Conservation (phyloP, 2,888 invertebrate genomes). For the Drosophila infuscata region DNA sequence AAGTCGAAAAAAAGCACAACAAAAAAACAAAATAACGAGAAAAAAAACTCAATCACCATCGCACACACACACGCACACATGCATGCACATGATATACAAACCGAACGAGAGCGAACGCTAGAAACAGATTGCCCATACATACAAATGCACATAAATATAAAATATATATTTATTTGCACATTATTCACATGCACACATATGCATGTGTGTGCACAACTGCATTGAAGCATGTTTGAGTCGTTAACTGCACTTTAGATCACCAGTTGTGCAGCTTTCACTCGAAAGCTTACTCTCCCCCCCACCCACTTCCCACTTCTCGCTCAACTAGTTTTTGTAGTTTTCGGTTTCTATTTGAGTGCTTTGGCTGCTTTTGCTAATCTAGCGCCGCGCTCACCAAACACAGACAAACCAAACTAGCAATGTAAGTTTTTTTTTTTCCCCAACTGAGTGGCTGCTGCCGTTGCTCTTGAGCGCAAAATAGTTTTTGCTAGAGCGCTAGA, state of each 20-base stretch:
- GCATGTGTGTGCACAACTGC: background rate
- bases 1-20: constrained; percentile 50
- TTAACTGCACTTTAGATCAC: constrained; percentile 6
- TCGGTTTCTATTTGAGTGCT: constrained; percentile 58
- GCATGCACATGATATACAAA: background rate
- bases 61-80: constrained; percentile 5
- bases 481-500: constrained; percentile 64
- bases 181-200: background rate
- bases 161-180: background rate
- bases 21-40: background rate
- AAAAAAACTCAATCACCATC: constrained; percentile 45
- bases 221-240: background rate
- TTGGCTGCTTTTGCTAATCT: constrained; percentile 40
- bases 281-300: constrained; percentile 38
- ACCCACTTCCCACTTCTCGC: constrained; percentile 2
- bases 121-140: background rate
- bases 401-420: constrained; percentile 43
- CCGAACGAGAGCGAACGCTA: constrained; percentile 6
- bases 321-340: constrained; percentile 63
- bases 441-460: constrained; percentile 14
- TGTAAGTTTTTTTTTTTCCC: constrained; percentile 42
- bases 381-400: constrained; percentile 16
- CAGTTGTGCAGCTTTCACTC: constrained; percentile 46
- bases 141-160: background rate
- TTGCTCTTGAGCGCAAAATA: constrained; percentile 68